Evolutionary conservation across 2,888 invertebrate genomes (phyloP).

Genomic region (Calameuta idolon): DNA sequence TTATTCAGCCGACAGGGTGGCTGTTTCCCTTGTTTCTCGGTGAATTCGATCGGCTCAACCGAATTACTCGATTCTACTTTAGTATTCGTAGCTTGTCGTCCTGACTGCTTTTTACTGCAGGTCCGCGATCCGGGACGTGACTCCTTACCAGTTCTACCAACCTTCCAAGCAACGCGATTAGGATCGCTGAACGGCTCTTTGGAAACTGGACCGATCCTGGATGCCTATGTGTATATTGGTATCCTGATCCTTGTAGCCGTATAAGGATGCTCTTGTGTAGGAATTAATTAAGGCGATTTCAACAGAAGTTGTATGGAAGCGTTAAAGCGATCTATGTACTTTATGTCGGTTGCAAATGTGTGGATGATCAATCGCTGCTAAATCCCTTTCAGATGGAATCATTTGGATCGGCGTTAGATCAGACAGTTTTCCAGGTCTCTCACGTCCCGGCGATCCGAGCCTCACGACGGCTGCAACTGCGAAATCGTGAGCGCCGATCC

Average conservation of each 20-base stretch:
- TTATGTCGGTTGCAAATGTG: neutral
- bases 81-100: conserved; percentile 41
- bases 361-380: neutral
- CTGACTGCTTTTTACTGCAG: conserved; percentile 21
- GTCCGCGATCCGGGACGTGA: conserved; percentile 30
- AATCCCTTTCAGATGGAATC: neutral
- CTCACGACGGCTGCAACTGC: neutral
- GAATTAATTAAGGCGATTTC: neutral
- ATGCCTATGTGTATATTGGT: neutral
- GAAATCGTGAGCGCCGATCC: conserved; percentile 48
- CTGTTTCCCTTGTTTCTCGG: conserved; percentile 27
- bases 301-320: neutral
- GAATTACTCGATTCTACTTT: conserved; percentile 56
- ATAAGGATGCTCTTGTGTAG: neutral
- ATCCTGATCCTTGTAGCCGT: neutral
- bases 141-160: neutral
- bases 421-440: neutral
- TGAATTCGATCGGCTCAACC: conserved; percentile 54
- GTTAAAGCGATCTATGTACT: neutral
- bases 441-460: neutral
- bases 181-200: neutral
- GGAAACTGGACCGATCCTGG: neutral
- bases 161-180: conserved; percentile 10
- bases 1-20: conserved; percentile 11
- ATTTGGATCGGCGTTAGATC: neutral